Base-by-base conservation (phyloP, 2,888 invertebrate species). In the Lasioglossum zephyrum region DNA sequence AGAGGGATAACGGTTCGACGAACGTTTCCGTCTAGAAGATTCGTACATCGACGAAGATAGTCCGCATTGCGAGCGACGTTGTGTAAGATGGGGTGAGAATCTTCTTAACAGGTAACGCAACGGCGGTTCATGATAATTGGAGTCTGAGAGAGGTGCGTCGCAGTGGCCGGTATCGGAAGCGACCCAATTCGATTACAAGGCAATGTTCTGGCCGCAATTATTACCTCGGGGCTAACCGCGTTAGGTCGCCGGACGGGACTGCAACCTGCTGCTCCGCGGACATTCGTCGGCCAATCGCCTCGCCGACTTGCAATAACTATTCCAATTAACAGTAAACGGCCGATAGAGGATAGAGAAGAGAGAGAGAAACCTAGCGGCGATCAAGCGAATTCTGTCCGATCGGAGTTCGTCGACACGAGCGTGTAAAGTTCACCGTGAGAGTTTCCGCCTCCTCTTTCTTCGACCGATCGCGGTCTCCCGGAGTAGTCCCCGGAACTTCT, bases 121-220 rank as follows among this genome's bases (percentile, higher is more conserved):
- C 73, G 39, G 82, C 74, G 78, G 80, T 82, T 82, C 63, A 77
- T 81, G 86, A 84, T 87, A 88, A 90, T 90, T 88, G 89, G 73
- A 82, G 84, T n/a, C 57, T 74, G 79, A 82, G 84, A 73, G 74
- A 39, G 77, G 77, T 39, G 60, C 82, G 57, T 72, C 53, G 22
- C 39, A n/a, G 82, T 73, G 70, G 31, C 44, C 22, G 72, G 86
- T 81, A 82, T 84, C 77, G 79, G 47, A 81, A 70, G 77, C 84
- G 87, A 87, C 87, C 87, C 82, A 84, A 87, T 87, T 87, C 75
- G 87, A 87, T 90, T 89, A 89, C 84, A 81, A 87, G 87, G 77
- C 81, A 82, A 87, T 87, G 87, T 84, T 84, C 87, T 77, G 82
- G 78, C 84, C 88, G 79, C 87, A 88, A 90, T 90, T 90, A 90